Conservation (phyloP, 2,888 invertebrate genomes). For the Cephalotes varians region DNA sequence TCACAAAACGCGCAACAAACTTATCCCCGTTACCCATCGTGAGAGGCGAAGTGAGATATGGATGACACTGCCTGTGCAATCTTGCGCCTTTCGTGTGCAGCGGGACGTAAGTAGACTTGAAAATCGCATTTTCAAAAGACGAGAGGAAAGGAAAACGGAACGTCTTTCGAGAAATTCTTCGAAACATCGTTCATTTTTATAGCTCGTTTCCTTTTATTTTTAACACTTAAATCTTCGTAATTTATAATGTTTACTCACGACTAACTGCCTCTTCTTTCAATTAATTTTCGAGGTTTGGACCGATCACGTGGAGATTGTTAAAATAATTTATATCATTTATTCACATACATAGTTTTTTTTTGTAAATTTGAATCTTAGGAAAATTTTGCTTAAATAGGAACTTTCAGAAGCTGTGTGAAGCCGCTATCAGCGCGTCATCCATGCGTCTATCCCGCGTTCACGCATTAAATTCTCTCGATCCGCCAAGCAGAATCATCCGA, state of each 20-base stretch:
- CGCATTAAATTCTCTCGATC: conserved; percentile 67
- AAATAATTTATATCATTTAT: background rate
- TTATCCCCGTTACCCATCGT: conserved; percentile 32
- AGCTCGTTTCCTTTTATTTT: background rate
- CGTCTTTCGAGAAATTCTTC: background rate
- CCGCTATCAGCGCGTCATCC: background rate
- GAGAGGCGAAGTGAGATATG: conserved; percentile 34
- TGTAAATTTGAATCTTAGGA: background rate
- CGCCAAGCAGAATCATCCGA: conserved; percentile 65
- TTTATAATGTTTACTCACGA: background rate
- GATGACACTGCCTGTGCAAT: conserved; percentile 37
- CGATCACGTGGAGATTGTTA: background rate
- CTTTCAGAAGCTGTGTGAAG: background rate
- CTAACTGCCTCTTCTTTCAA: background rate
- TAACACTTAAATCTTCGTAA: background rate
- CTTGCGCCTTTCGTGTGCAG: conserved; percentile 37
- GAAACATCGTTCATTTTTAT: background rate
- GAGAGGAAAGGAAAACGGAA: conserved; percentile 3
- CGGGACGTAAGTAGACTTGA: conserved; percentile 36
- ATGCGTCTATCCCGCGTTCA: conserved; percentile 39
- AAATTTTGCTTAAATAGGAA: background rate
- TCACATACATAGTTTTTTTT: background rate
- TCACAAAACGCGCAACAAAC: conserved; percentile 47
- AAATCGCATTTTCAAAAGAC: conserved; percentile 44
- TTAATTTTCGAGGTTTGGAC: background rate